Evolutionary conservation across 2,113 vertebrate species (phyloP).

Genomic region (Siphamia tubifer): DNA sequence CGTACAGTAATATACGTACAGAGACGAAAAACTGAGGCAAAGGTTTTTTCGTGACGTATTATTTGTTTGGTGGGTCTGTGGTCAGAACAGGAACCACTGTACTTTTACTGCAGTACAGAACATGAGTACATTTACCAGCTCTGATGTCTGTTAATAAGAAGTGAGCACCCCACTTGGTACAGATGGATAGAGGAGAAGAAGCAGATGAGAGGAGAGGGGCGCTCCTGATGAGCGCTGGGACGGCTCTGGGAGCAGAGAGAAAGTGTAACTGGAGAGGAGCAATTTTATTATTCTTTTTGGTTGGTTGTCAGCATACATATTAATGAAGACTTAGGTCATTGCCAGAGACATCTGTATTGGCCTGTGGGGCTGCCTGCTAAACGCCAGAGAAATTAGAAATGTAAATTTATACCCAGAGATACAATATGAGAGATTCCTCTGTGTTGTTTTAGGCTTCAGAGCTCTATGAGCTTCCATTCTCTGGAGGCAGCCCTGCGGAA

Average conservation of each 20-base stretch:
- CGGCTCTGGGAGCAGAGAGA: slow-evolving; percentile 43
- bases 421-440: slow-evolving; percentile 68
- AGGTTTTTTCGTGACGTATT: too few species aligned
- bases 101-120: too few species aligned
- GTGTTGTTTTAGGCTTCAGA: slow-evolving; percentile 68
- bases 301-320: slow-evolving; percentile 78
- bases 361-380: slow-evolving; percentile 64
- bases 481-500: slow-evolving; percentile 69
- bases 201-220: slow-evolving; percentile 35
- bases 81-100: too few species aligned
- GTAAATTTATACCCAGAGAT: slow-evolving; percentile 76
- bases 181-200: slow-evolving; percentile 44
- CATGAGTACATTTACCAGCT: too few species aligned
- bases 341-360: slow-evolving; percentile 77
- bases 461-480: slow-evolving; percentile 58
- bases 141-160: slow-evolving; percentile 63
- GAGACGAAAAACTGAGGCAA: too few species aligned
- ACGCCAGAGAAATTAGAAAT: slow-evolving; percentile 75
- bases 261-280: slow-evolving; percentile 61
- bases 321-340: slow-evolving; percentile 79
- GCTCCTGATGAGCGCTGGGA: slow-evolving; percentile 52
- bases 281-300: slow-evolving; percentile 72
- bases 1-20: too few species aligned
- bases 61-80: too few species aligned
- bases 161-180: slow-evolving; percentile 55